Evolutionary conservation across 2,888 invertebrate genomes (phyloP).

Genomic region (Peribatodes rhomboidaria): DNA sequence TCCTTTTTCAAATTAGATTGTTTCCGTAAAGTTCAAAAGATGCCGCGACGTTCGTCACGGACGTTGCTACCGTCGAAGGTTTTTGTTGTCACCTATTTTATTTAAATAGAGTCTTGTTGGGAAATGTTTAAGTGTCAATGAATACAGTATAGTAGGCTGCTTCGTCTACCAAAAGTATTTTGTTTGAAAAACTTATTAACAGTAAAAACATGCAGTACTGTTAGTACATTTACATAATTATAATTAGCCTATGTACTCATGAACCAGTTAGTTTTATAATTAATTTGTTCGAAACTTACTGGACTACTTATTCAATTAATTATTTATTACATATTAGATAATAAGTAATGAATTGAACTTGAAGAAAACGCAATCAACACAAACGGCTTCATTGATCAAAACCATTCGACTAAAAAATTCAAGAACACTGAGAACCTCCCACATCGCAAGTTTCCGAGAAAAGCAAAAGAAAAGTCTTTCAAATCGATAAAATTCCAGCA

Average conservation of each 20-base stretch:
- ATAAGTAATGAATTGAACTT: slow-evolving; percentile 16
- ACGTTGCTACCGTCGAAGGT: slow-evolving; percentile 59
- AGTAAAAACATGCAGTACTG: too few relatives aligned
- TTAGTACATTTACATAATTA: too few relatives aligned
- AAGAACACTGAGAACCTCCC: slow-evolving; percentile 71
- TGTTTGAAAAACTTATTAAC: neutral
- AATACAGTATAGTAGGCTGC: too few relatives aligned
- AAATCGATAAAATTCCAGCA: slow-evolving; percentile 73
- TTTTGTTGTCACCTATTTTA: slow-evolving; percentile 49
- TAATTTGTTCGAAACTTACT: too few relatives aligned
- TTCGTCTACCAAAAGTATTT: too few relatives aligned
- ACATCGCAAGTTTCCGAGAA: slow-evolving; percentile 74
- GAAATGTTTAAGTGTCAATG: slow-evolving; percentile 41
- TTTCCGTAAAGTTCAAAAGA: slow-evolving; percentile 68
- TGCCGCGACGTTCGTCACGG: slow-evolving; percentile 71
- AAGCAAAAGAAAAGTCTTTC: slow-evolving; percentile 64
- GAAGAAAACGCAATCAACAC: slow-evolving; percentile 37
- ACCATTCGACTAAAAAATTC: slow-evolving; percentile 57
- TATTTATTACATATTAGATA: too few relatives aligned
- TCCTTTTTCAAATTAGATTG: slow-evolving; percentile 57
- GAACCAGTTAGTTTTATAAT: too few relatives aligned
- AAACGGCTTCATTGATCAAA: slow-evolving; percentile 79
- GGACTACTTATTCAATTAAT: too few relatives aligned
- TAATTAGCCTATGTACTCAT: too few relatives aligned
- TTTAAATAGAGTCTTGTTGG: slow-evolving; percentile 52